A percentile compares a stretch with the other conserved stretches of the same genome.
phyloP scores from a whole-genome alignment of 2,888 invertebrate species.

The Seladonia tumulorum region DNA sequence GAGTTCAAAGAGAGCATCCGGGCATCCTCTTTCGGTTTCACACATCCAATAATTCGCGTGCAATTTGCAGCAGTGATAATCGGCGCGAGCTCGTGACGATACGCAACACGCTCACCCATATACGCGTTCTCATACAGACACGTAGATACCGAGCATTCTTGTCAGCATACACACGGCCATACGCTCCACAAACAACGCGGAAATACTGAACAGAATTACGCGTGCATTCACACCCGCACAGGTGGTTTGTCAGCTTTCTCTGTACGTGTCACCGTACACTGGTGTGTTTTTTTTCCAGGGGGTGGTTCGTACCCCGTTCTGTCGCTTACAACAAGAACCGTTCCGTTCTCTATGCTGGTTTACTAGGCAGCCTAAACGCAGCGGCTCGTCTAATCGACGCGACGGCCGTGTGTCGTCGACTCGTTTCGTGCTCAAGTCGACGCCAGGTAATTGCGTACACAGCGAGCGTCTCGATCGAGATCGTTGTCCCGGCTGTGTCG shows the following conservation, averaged over 20 bases:
- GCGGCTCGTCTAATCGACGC: slow-evolving; percentile 56
- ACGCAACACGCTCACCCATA: background rate
- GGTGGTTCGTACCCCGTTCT: slow-evolving; percentile 12
- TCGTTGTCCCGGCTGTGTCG: slow-evolving; percentile 38
- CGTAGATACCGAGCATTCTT: slow-evolving; percentile 4
- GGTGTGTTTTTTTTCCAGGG: slow-evolving; percentile 56
- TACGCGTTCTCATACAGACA: background rate
- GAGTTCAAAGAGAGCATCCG: slow-evolving; percentile 35
- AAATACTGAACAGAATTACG: background rate
- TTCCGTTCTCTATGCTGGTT: slow-evolving; percentile 47
- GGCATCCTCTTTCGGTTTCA: slow-evolving; percentile 61
- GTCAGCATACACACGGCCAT: slow-evolving; percentile 20
- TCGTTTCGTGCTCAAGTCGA: slow-evolving; percentile 54
- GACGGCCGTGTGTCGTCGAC: slow-evolving; percentile 56
- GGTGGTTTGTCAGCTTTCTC: slow-evolving; percentile 36
- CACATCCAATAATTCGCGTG: slow-evolving; percentile 57
- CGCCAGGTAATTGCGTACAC: slow-evolving; percentile 53
- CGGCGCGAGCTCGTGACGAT: slow-evolving; percentile 58
- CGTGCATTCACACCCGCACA: slow-evolving; percentile 21
- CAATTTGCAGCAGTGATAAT: slow-evolving; percentile 69
- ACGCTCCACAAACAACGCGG: background rate
- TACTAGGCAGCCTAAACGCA: slow-evolving; percentile 62
- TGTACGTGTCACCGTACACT: slow-evolving; percentile 63
- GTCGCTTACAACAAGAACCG: slow-evolving; percentile 24
- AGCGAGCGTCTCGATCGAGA: slow-evolving; percentile 56